phyloP scores from a whole-genome alignment of 2,113 vertebrate genomes.

The Cyanocitta stelleri region DNA sequence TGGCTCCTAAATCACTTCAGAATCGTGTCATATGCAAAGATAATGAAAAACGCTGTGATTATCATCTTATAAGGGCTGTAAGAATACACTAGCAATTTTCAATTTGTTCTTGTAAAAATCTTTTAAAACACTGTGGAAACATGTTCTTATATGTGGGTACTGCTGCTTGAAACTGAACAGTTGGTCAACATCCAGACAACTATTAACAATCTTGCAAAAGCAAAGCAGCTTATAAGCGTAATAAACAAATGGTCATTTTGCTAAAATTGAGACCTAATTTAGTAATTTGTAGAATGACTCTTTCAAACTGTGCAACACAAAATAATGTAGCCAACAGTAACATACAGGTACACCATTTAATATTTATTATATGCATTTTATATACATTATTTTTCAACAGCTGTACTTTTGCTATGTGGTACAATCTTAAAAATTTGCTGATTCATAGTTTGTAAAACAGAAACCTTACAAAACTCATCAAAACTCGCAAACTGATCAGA shows the following conservation, averaged over 20 bases:
- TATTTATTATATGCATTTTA: slow-evolving; percentile 99
- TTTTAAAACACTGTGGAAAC: not conserved
- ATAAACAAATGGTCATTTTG: slow-evolving; percentile 59
- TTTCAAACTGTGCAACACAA: slow-evolving; percentile 74
- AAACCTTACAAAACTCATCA: slow-evolving; percentile 95
- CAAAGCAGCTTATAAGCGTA: slow-evolving; percentile 48
- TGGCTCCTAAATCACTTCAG: not conserved
- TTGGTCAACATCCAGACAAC: slow-evolving; percentile 48
- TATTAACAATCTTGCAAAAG: slow-evolving; percentile 60
- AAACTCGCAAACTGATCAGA: slow-evolving; percentile 93
- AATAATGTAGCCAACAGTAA: slow-evolving; percentile 79
- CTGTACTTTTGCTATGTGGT: slow-evolving; percentile 89
- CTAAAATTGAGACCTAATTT: slow-evolving; percentile 67
- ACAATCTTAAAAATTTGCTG: slow-evolving; percentile 98
- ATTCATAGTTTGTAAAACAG: slow-evolving; percentile 93
- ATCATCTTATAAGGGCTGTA: not conserved
- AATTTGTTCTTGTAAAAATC: not conserved
- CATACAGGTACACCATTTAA: slow-evolving; percentile 98
- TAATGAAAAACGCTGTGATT: not conserved
- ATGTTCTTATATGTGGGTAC: slow-evolving; percentile 55
- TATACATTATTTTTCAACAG: slow-evolving; percentile 96
- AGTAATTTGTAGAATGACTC: slow-evolving; percentile 65
- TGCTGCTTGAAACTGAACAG: slow-evolving; percentile 35
- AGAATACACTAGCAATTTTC: not conserved
- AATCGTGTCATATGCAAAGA: not conserved